These are phyloP conservation scores for Luidia sarsii DNA, from an alignment of 53 echinoderm and acorn worm species.

Conservation along the genomic window DNA sequence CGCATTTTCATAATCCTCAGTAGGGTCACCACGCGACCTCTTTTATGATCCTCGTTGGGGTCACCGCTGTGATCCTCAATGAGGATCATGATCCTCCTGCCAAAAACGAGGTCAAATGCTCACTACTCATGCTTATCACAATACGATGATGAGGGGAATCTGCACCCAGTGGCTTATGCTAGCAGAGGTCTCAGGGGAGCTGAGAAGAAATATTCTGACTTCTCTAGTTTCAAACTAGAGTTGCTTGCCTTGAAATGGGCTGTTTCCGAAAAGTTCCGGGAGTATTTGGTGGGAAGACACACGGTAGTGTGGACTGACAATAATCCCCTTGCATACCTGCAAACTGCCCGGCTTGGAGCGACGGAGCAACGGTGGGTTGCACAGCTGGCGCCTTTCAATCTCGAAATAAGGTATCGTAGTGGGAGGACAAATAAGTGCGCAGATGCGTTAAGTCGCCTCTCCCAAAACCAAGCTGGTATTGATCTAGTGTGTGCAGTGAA, in stretches of 20 bases:
- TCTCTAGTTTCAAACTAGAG: conserved; percentile 28
- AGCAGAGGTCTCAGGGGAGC: neutral
- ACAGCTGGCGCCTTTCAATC: conserved; percentile 49
- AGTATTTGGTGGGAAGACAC: neutral
- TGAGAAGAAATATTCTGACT: neutral
- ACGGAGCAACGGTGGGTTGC: conserved; percentile 63
- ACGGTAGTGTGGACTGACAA: conserved; percentile 39
- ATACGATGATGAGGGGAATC: neutral
- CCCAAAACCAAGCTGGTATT: neutral
- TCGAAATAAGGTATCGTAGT: conserved; percentile 49
- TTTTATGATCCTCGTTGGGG: too few species aligned
- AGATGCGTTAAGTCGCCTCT: neutral
- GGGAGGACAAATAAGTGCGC: conserved; percentile 38
- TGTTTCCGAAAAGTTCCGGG: conserved; percentile 26
- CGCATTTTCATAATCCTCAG: too few species aligned
- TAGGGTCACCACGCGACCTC: too few species aligned
- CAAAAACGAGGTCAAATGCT: too few species aligned
- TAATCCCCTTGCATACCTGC: conserved; percentile 24
- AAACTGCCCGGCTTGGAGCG: conserved; percentile 47
- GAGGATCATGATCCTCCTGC: too few species aligned
- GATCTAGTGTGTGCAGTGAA: too few species aligned
- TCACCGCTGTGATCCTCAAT: too few species aligned
- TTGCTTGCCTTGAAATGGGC: conserved; percentile 42
- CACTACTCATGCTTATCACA: neutral
- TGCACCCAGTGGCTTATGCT: neutral